phyloP scores from a whole-genome alignment of 2,888 invertebrate genomes.

The Aleiodes testaceus region DNA sequence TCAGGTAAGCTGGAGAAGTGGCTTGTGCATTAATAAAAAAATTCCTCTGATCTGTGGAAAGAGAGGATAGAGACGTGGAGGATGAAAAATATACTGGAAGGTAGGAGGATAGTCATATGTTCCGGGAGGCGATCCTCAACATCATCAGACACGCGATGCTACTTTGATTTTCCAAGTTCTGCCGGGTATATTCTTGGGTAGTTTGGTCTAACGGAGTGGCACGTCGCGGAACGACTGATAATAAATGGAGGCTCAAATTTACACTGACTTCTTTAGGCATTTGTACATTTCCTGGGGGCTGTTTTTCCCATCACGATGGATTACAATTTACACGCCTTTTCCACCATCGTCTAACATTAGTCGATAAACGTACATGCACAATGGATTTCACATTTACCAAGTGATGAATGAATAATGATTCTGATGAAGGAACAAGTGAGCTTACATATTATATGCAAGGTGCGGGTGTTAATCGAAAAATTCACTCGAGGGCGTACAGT shows the following conservation, averaged over 20 bases:
- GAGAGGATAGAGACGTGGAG: not conserved
- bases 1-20: not conserved
- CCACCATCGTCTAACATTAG: not conserved
- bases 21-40: conserved; percentile 10
- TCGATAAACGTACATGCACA: no score
- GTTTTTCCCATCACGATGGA: conserved; percentile 13
- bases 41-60: not conserved
- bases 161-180: conserved; percentile 16
- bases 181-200: conserved; percentile 7
- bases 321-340: conserved; percentile 22
- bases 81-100: not conserved
- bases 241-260: conserved; percentile 32
- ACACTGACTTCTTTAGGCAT: not conserved
- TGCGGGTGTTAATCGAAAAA: conserved; percentile 36
- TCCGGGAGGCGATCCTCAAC: not conserved
- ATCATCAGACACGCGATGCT: conserved; percentile 28
- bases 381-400: no score
- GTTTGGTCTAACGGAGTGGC: conserved; percentile 33
- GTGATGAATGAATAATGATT: not conserved
- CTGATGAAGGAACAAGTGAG: not conserved
- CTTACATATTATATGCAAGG: conserved; percentile 5
- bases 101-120: not conserved
- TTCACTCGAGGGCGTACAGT: not conserved
- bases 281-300: conserved; percentile 18
- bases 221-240: conserved; percentile 14